Evolutionary conservation across 1,140 invertebrate genomes (phyloP).

Genomic region (Centruroides vittatus): DNA sequence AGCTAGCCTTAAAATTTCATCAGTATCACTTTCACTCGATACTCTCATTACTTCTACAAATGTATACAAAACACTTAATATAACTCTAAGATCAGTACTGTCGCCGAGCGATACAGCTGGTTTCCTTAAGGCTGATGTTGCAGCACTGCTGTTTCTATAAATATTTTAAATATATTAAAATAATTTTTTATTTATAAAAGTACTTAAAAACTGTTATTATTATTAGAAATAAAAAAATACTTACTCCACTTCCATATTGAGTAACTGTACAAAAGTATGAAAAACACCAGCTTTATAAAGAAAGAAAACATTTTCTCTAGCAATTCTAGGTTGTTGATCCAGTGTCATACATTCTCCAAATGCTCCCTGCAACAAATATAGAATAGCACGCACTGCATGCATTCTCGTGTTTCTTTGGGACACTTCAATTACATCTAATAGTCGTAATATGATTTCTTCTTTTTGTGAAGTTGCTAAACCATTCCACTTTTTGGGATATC

Average conservation of each 20-base stretch:
- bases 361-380: constrained; percentile 68
- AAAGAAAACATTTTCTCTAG: constrained; percentile 59
- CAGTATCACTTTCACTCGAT: constrained; percentile 42
- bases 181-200: too few relatives aligned
- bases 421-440: constrained; percentile 79
- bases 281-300: constrained; percentile 81
- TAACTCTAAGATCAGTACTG: constrained; percentile 77
- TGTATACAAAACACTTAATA: constrained; percentile 83
- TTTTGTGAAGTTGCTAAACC: constrained; percentile 47
- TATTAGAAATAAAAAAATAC: constrained; percentile 18
- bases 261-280: constrained; percentile 70
- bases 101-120: constrained; percentile 78
- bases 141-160: constrained; percentile 51
- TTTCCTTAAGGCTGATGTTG: constrained; percentile 62
- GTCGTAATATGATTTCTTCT: constrained; percentile 58
- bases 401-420: constrained; percentile 62
- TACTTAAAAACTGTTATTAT: too few relatives aligned
- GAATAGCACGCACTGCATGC: constrained; percentile 69
- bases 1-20: constrained; percentile 41
- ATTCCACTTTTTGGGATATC: constrained; percentile 63
- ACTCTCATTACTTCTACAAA: constrained; percentile 75
- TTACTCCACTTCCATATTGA: constrained; percentile 88
- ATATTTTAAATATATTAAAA: constrained; percentile 3
- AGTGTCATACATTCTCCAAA: constrained; percentile 19
- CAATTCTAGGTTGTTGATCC: constrained; percentile 12